Evolutionary conservation across 2,797 vertebrate genomes (phyloP).

Genomic region (Mormyrus proboscirostris): DNA sequence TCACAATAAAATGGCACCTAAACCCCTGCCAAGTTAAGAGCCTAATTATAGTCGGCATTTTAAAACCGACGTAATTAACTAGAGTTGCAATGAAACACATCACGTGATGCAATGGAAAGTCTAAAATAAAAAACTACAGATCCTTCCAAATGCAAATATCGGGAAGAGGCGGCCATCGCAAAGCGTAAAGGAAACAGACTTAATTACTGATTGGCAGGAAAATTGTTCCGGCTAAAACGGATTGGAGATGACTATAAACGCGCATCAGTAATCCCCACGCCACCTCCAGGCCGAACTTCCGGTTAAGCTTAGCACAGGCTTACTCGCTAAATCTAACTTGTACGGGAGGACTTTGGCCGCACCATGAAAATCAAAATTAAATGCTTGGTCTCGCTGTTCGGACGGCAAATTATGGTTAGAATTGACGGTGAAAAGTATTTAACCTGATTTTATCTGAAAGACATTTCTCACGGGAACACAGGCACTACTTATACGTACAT

Average conservation of each 20-base stretch:
- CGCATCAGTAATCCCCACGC: not conserved
- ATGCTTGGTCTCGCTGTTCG: not conserved
- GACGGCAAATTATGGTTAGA: not conserved
- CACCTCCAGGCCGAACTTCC: not conserved
- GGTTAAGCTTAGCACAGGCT: not conserved
- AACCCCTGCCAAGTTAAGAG: not conserved
- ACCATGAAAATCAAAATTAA: not conserved
- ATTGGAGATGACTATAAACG: not conserved
- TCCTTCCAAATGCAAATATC: not conserved
- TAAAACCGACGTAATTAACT: not conserved
- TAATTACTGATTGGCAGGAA: not conserved
- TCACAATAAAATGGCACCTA: not conserved
- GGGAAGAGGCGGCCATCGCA: not conserved
- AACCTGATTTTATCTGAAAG: not conserved
- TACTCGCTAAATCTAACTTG: not conserved
- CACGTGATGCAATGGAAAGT: not conserved
- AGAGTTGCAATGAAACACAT: not conserved
- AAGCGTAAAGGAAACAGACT: not conserved
- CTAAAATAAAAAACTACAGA: not conserved
- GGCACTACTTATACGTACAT: not conserved
- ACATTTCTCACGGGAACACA: not conserved
- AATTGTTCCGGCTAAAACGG: not conserved
- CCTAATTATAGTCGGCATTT: not conserved
- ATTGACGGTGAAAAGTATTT: not conserved
- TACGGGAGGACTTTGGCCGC: not conserved